Evolutionary conservation across 1,140 invertebrate species (phyloP).

Genomic region (Nebria ingens): DNA sequence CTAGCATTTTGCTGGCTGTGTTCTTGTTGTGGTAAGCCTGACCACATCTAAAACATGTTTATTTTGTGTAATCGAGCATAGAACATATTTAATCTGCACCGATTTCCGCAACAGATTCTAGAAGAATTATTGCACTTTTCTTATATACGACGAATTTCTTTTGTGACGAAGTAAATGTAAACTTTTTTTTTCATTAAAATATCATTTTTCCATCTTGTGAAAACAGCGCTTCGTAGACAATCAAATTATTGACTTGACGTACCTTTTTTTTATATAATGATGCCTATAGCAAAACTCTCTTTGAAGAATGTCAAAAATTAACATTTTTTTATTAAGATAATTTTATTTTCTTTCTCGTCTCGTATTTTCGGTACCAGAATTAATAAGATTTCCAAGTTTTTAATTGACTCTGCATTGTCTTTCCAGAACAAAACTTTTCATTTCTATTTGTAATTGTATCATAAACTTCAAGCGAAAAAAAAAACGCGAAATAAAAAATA

Average conservation of each 20-base stretch:
- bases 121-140: no score
- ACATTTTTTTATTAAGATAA: neutral
- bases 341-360: neutral
- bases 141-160: no score
- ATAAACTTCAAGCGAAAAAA: no score
- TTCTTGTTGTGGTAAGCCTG: neutral
- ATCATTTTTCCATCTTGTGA: no score
- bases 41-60: neutral
- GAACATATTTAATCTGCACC: constrained; percentile 1
- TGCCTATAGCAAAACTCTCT: neutral
- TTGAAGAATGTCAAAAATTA: neutral
- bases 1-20: neutral
- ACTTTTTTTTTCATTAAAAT: no score
- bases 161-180: no score
- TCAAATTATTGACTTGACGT: neutral
- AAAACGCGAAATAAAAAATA: no score
- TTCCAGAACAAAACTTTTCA: no score
- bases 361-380: neutral
- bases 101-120: no score
- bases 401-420: neutral
- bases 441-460: no score
- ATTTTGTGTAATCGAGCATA: constrained; percentile 2
- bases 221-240: neutral
- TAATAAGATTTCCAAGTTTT: neutral
- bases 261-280: neutral